These are phyloP conservation scores for Mechanitis mazaeus DNA, from an alignment of 2,888 invertebrate species.

Conservation along the genomic window DNA sequence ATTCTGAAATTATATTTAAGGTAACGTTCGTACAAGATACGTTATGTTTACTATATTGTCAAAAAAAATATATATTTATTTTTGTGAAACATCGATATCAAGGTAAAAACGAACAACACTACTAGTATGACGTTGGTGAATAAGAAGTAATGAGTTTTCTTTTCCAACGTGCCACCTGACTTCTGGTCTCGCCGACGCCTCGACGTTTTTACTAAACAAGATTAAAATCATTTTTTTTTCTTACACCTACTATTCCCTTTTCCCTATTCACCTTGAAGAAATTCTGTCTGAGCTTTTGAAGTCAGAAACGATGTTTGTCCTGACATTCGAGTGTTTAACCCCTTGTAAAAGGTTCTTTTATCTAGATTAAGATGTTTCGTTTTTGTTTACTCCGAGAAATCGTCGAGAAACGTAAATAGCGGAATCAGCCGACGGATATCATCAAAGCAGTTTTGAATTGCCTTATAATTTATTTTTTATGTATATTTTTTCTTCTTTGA, in stretches of 20 bases:
- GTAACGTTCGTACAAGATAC: too few species aligned
- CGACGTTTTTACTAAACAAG: slow-evolving; percentile 61
- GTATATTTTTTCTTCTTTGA: slow-evolving; percentile 17
- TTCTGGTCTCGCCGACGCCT: slow-evolving; percentile 55
- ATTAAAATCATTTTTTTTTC: slow-evolving; percentile 64
- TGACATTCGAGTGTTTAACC: slow-evolving; percentile 36
- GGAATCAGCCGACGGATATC: slow-evolving; percentile 29
- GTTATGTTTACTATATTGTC: too few species aligned
- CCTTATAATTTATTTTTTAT: slow-evolving; percentile 25
- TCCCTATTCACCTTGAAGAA: slow-evolving; percentile 36
- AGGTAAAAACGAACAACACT: slow-evolving; percentile 40
- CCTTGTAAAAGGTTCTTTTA: slow-evolving; percentile 35
- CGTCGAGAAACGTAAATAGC: slow-evolving; percentile 29
- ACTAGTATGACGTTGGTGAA: slow-evolving; percentile 49
- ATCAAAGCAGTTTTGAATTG: slow-evolving; percentile 31
- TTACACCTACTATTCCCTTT: slow-evolving; percentile 38
- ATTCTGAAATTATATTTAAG: too few species aligned
- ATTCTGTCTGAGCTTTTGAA: slow-evolving; percentile 36
- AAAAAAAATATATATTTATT: background rate
- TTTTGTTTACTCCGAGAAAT: slow-evolving; percentile 34
- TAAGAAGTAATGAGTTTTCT: slow-evolving; percentile 75
- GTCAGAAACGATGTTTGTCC: slow-evolving; percentile 36
- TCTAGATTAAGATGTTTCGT: slow-evolving; percentile 34
- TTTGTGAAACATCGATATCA: slow-evolving; percentile 38
- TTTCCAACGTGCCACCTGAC: slow-evolving; percentile 66